These are phyloP conservation scores for Pelobates cultripes DNA, from an alignment of 2,797 vertebrate genomes.

Conservation along the genomic window DNA sequence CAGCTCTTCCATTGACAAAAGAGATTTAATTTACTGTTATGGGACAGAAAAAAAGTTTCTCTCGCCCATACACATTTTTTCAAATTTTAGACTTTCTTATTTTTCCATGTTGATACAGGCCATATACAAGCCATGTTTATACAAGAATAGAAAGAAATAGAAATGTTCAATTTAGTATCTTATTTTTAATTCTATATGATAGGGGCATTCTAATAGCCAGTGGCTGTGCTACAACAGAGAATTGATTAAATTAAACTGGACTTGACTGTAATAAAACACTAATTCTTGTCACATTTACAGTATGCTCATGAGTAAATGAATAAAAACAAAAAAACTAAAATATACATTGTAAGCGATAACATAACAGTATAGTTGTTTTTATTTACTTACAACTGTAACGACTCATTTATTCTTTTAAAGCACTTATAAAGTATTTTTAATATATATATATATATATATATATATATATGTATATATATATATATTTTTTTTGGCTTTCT, in stretches of 20 bases:
- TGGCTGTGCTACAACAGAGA: neutral
- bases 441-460: no score
- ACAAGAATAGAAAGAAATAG: neutral
- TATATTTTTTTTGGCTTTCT: no score
- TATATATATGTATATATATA: no score
- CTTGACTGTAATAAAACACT: neutral
- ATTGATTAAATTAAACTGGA: constrained; percentile 16
- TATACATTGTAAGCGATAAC: no score
- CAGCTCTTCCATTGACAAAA: neutral
- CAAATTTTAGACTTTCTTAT: neutral
- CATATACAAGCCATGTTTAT: neutral
- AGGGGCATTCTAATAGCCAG: constrained; percentile 1
- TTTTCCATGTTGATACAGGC: neutral
- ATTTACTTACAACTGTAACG: no score
- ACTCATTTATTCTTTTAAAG: no score
- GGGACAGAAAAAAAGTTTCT: neutral
- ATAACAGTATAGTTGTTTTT: no score
- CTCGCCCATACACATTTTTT: neutral
- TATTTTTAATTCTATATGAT: neutral
- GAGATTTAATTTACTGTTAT: neutral
- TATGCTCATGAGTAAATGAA: neutral
- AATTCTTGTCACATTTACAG: neutral
- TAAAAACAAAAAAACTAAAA: no score
- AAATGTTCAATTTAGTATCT: neutral
- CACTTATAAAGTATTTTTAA: no score